A percentile compares a stretch with the other conserved stretches of the same genome.
Conservation (phyloP, 1,140 invertebrate genomes). For the Meloidogyne hapla region DNA sequence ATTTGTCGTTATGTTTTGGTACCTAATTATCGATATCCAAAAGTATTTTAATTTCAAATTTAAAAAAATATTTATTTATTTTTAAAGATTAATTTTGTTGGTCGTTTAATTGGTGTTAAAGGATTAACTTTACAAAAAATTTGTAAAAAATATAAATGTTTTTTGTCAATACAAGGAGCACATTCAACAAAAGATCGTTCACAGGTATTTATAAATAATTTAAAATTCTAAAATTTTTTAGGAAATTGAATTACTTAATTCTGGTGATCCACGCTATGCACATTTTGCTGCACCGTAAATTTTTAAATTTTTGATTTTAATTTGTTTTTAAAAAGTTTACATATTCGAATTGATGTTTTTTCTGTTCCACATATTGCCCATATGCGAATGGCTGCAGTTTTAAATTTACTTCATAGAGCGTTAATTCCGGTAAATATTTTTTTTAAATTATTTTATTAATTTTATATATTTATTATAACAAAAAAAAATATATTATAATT, state of each 20-base stretch:
- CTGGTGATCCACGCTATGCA: conserved; percentile 33
- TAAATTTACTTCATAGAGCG: conserved; percentile 35
- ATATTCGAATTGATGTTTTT: conserved; percentile 29
- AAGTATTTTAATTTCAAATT: neutral
- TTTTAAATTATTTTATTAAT: too few species aligned
- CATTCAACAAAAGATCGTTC: conserved; percentile 17
- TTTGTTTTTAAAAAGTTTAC: conserved; percentile 9
- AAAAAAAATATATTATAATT: neutral
- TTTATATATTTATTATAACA: neutral
- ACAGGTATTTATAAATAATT: neutral
- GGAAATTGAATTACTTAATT: conserved; percentile 32
- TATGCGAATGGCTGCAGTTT: conserved; percentile 33
- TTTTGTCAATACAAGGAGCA: conserved; percentile 16
- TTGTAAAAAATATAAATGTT: conserved; percentile 33
- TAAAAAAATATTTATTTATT: neutral
- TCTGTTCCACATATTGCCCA: conserved; percentile 32
- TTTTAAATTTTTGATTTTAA: neutral
- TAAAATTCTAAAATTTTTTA: neutral
- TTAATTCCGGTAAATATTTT: conserved; percentile 32
- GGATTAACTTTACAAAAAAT: conserved; percentile 28
- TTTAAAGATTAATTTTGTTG: conserved; percentile 28
- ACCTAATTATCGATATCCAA: conserved; percentile 19
- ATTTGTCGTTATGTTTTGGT: conserved; percentile 16
- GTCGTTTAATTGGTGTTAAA: conserved; percentile 25
- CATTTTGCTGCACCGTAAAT: conserved; percentile 33